A percentile compares a stretch with the other conserved stretches of the same genome.
Conservation (phyloP, 2,113 vertebrate species). For the Eurypyga helias region DNA sequence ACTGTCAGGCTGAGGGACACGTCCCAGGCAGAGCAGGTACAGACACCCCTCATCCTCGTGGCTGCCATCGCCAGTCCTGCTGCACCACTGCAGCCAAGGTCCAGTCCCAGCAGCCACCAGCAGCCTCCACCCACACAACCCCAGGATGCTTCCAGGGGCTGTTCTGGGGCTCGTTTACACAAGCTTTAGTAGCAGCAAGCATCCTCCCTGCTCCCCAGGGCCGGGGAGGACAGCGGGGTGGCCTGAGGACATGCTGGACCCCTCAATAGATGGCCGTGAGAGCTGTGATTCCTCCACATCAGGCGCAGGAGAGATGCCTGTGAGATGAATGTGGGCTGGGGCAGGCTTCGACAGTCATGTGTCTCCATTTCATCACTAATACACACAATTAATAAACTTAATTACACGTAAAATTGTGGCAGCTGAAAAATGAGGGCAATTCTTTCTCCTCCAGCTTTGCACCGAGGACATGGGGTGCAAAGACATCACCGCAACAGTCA, state of each 20-base stretch:
- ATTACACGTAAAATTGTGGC: slow-evolving; percentile 72
- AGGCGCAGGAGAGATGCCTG: neutral
- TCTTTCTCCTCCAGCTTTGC: neutral
- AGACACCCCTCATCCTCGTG: neutral
- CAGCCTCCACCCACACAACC: neutral
- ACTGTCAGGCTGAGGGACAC: neutral
- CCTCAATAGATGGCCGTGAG: neutral
- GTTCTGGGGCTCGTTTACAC: neutral
- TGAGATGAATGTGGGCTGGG: slow-evolving; percentile 22
- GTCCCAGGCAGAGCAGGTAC: neutral
- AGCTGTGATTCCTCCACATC: rapidly evolving
- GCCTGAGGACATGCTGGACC: neutral
- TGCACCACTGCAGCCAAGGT: neutral
- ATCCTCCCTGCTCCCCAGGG: neutral
- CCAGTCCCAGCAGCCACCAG: neutral
- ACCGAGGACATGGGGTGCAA: neutral
- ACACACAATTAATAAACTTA: slow-evolving; percentile 76
- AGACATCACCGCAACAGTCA: neutral
- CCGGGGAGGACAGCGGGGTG: neutral
- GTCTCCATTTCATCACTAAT: slow-evolving; percentile 73
- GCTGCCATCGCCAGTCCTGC: rapidly evolving
- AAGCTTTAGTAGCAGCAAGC: neutral
- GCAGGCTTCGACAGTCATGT: neutral
- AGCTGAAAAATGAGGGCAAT: slow-evolving; percentile 35
- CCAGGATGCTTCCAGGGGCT: neutral